These are phyloP conservation scores for Dipodomys ordii DNA, from an alignment of 2,113 vertebrate genomes.

Conservation along the genomic window DNA sequence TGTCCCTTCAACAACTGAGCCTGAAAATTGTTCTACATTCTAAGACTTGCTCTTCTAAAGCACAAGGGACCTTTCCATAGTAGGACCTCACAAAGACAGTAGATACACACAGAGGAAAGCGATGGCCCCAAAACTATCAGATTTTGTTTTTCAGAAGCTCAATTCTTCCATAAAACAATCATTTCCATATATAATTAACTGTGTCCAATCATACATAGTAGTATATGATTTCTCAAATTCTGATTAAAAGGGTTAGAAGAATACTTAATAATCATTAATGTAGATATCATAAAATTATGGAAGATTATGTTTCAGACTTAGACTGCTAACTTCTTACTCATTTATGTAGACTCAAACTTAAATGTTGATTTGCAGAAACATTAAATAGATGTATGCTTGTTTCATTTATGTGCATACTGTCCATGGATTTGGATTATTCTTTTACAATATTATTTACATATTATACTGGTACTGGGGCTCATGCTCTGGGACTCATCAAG, in stretches of 20 bases:
- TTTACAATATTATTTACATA: background rate
- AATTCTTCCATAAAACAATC: background rate
- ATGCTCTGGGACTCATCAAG: too few relatives aligned
- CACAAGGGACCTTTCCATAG: background rate
- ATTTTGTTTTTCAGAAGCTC: background rate
- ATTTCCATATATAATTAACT: background rate
- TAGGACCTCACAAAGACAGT: conserved; percentile 24
- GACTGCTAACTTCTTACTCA: too few relatives aligned
- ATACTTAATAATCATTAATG: background rate
- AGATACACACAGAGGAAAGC: background rate
- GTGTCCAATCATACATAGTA: background rate
- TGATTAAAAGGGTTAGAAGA: background rate
- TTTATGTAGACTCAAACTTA: too few relatives aligned
- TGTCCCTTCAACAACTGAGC: background rate
- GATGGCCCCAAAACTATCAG: background rate
- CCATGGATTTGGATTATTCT: conserved; percentile 35
- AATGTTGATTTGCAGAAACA: too few relatives aligned
- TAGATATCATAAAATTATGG: background rate
- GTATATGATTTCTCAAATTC: background rate
- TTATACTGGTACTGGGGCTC: too few relatives aligned
- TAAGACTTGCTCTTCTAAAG: background rate
- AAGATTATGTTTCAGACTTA: background rate
- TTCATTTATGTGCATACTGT: background rate
- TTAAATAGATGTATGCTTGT: background rate
- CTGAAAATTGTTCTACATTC: background rate